Evolutionary conservation across 2,888 invertebrate species (phyloP), one percentile per base, ranked within the genome.

Genomic region (Augochlorella aurata): DNA sequence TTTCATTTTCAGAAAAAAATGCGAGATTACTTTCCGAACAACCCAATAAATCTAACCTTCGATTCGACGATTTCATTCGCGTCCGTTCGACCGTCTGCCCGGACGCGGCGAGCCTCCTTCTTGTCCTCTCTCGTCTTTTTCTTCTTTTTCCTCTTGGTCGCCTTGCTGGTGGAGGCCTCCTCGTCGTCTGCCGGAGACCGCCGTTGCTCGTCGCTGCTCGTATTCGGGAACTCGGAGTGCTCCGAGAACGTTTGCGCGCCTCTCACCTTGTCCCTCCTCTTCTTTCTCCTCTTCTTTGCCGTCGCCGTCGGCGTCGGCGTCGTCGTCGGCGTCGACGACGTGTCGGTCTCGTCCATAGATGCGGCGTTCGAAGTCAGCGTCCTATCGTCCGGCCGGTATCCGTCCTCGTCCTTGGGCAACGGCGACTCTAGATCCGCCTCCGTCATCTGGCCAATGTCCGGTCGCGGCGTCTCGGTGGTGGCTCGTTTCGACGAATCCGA

Each of bases 341-440:
- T n/a, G n/a, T n/a, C 38, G 50, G 92, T 67, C 0, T 93, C 93
- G 29, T 93, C 93, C 18, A 94, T 92, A 16, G 87, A 89, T n/a
- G 83, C 77, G 3, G 87, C 75, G 2, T 91, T 88, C 16, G 89
- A 91, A 93, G 96, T 94, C 38, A 95, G 94, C 1, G 96, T 95
- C 83, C 96, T 94, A 85, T 95, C 95, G 89, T 96, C 97, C 14
- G 96, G 95, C 91, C 97, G 97, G 90, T 97, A 97, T n/a, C 97
- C 96, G 91, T 95, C 95, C 67, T 94, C 93, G 54, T 93, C 90
- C 58, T 93, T 92, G 71, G 94, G 94, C 74, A 85, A 81, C 0
- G 90, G 74, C 0, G 69, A 21, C 0, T 72, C 69, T 9, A 72
- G 4, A 5, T 58, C 72, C 4, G 81, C 85, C 1, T 87, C 85